A percentile compares a stretch with the other conserved stretches of the same genome.
These are phyloP conservation scores for Panthera leo DNA, from an alignment of 2,113 vertebrate genomes.

Conservation along the genomic window DNA sequence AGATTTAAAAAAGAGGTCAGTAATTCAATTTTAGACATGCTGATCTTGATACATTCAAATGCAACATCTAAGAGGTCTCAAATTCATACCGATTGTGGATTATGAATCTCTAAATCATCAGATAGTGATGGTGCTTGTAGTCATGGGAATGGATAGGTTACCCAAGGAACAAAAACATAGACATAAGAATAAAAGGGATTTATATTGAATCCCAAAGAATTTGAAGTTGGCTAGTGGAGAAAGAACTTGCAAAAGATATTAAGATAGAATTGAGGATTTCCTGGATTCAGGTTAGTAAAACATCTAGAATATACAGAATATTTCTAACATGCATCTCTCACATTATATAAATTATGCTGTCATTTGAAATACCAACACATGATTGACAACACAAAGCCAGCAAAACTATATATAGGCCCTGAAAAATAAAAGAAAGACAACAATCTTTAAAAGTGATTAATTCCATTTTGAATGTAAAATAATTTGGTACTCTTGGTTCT, in stretches of 20 bases:
- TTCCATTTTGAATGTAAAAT: not conserved
- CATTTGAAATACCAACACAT: not conserved
- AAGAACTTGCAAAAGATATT: not conserved
- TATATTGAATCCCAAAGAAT: not conserved
- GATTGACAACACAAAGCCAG: not conserved
- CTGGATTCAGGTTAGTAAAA: not conserved
- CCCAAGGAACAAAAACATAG: not conserved
- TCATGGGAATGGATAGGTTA: not conserved
- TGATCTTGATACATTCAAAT: not conserved
- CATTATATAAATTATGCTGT: not conserved
- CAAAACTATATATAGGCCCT: not conserved
- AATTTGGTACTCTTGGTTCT: not conserved
- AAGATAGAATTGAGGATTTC: not conserved
- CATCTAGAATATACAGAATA: not conserved
- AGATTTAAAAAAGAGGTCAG: not conserved
- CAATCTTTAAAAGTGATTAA: not conserved
- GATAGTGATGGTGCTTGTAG: not conserved
- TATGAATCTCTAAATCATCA: not conserved
- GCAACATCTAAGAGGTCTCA: not conserved
- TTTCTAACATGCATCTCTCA: not conserved
- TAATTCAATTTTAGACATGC: not conserved
- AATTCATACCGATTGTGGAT: not conserved
- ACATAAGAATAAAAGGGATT: not conserved
- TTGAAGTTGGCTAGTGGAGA: not conserved
- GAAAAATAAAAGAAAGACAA: not conserved